phyloP scores from a whole-genome alignment of 1,140 invertebrate species.

The Procambarus clarkii region DNA sequence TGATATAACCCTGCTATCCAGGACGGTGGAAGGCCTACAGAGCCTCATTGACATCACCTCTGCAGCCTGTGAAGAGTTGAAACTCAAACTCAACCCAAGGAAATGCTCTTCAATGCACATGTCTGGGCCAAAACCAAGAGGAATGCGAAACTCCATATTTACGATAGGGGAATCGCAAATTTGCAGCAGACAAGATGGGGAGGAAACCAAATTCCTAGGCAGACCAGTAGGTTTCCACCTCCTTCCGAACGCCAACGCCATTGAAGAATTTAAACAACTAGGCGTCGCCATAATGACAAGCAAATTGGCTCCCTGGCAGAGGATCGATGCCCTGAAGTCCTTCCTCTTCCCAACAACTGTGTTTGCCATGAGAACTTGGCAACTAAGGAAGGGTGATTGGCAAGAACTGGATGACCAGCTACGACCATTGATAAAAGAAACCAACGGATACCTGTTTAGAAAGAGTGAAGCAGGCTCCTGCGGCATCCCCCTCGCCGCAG shows the following conservation, averaged over 20 bases:
- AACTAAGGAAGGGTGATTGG: background rate
- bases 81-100: background rate
- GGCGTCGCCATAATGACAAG: background rate
- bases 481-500: constrained; percentile 49
- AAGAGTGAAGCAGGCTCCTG: constrained; percentile 21
- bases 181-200: no score
- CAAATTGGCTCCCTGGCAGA: background rate
- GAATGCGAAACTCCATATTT: no score
- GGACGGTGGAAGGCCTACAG: background rate
- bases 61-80: background rate
- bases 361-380: constrained; percentile 1
- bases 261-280: background rate
- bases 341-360: background rate
- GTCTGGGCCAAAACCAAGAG: no score
- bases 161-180: no score
- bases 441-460: constrained; percentile 67
- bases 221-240: background rate
- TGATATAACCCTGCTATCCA: background rate
- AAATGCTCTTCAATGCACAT: background rate
- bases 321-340: background rate
- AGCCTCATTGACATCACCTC: background rate
- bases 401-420: background rate
- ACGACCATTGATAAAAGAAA: background rate
- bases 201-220: background rate
- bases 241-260: background rate